Evolutionary conservation across 2,113 vertebrate genomes (phyloP).

Genomic region (Rhombomys opimus): DNA sequence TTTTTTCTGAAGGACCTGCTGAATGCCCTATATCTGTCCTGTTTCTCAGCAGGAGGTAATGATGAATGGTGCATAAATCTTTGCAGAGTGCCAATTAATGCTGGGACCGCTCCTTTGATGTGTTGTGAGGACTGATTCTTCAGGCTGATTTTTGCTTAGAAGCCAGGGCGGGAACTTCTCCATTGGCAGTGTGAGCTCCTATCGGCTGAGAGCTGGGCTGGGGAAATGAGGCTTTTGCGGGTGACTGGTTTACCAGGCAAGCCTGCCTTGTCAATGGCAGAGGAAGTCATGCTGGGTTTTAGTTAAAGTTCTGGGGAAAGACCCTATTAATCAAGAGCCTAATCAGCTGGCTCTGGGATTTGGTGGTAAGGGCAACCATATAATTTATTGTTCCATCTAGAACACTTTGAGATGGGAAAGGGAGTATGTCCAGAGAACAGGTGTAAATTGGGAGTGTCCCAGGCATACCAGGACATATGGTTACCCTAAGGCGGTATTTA

Average conservation of each 20-base stretch:
- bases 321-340: constrained; percentile 86
- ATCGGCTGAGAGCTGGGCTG: constrained; percentile 49
- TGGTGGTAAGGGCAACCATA: constrained; percentile 66
- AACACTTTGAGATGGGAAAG: constrained; percentile 64
- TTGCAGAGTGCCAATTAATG: constrained; percentile 79
- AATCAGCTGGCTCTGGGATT: constrained; percentile 83
- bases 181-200: neutral
- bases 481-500: constrained; percentile 75
- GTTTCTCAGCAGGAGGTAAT: constrained; percentile 78
- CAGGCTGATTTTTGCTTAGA: constrained; percentile 37
- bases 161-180: constrained; percentile 13
- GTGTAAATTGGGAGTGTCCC: constrained; percentile 66
- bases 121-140: constrained; percentile 56
- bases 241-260: constrained; percentile 69
- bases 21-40: constrained; percentile 77
- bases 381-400: constrained; percentile 77
- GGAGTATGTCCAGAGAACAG: constrained; percentile 56
- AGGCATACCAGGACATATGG: constrained; percentile 54
- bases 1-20: constrained; percentile 72
- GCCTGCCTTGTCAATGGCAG: constrained; percentile 80
- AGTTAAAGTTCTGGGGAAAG: constrained; percentile 83
- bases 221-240: constrained; percentile 61
- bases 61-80: constrained; percentile 80
- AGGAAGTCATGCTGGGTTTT: constrained; percentile 81
- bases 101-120: constrained; percentile 69